Base-by-base conservation (phyloP, 2,113 vertebrate species). In the Tupaia chinensis region DNA sequence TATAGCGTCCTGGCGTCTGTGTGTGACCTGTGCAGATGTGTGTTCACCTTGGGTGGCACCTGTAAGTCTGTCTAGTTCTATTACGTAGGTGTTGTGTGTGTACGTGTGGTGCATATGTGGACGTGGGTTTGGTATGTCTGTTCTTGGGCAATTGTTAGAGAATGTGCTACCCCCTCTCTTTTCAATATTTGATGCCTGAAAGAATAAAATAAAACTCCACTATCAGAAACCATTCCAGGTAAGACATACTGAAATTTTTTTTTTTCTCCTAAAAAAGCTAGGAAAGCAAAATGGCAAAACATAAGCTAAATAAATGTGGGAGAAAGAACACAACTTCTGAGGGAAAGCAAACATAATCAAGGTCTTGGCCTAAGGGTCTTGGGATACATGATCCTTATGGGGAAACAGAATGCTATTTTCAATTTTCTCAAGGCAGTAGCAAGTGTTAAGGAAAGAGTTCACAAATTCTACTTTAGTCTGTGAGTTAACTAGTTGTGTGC, bases 161-260 rank as follows among this genome's bases (percentile, higher is more conserved):
- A 63, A 3, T 22, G 83, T 83, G n/a, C 27, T 80, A 11, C 32
- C 32, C 32, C 56, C 27, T 53, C 16, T 1, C 9, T 76, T 93
- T 68, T 56, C 29, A 53, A 5, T 56, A n/a, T 19, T n/a, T 19
- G 3, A 61, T 89, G 23, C 84, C 97, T 93, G 77, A 93, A 97
- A 95, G 76, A 90, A 89, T 93, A 74, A 93, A 97, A 95, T 73
- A 90, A 89, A 96, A 96, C 14, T 12, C 78, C 54, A 66, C 85
- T 93, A 0, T 34, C 65, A 96, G 94, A 97, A 83, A 92, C 74
- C 73, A 91, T 85, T 66, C 56, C 78, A 95, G 90, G 83, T 95
- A 96, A 98, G 93, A 96, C 93, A 74, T 74, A 80, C 73, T 72
- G 76, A 91, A 96, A 92, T 23, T 95, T 93, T 85, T 92, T 65